Base-by-base conservation (phyloP, 1,140 invertebrate genomes). In the Sitobion miscanthi region DNA sequence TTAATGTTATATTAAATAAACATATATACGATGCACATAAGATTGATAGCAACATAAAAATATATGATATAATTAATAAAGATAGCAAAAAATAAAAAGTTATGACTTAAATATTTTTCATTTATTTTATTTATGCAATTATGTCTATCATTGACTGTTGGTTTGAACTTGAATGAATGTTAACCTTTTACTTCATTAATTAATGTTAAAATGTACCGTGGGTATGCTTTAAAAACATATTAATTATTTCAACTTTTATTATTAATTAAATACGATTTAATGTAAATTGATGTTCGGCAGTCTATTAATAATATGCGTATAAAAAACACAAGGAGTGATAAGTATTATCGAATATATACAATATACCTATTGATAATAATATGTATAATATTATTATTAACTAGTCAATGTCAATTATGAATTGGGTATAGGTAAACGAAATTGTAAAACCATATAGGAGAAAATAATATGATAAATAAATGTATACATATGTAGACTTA, bases 141-240 rank as follows among this genome's bases (percentile, higher is more conserved):
- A 77, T 17, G 30, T 77, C 14, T 77, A 77, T 77, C 62, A n/a
- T 35, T n/a, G n/a, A n/a, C 14, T 3, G 30, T n/a, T 77, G 5
- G 62, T 77, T 77, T n/a, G 62, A 77, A 77, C 62, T 77, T 35
- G 4, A 77, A 77, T 35, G 4, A 77, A 77, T 77, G 14, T 77
- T 77, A 77, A 77, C 62, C 62, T 77, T 35, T n/a, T 77, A 77
- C 30, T 77, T 77, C 62, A 77, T 77, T 77, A 77, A 77, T 77
- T 77, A 77, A 77, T n/a, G n/a, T 77, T n/a, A 77, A 69, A 77
- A 77, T 77, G 11, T 77, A 69, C 62, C 30, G 30, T 4, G 14
- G 3, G 25, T 69, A n/a, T 69, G n/a, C n/a, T 77, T n/a, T 77
- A 77, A 77, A n/a, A 77, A 77, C 14, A n/a, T 77, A 17, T 77